A percentile compares a stretch with the other conserved stretches of the same genome.
Conservation (phyloP, 2,797 vertebrate genomes). For the Australoheros facetus region DNA sequence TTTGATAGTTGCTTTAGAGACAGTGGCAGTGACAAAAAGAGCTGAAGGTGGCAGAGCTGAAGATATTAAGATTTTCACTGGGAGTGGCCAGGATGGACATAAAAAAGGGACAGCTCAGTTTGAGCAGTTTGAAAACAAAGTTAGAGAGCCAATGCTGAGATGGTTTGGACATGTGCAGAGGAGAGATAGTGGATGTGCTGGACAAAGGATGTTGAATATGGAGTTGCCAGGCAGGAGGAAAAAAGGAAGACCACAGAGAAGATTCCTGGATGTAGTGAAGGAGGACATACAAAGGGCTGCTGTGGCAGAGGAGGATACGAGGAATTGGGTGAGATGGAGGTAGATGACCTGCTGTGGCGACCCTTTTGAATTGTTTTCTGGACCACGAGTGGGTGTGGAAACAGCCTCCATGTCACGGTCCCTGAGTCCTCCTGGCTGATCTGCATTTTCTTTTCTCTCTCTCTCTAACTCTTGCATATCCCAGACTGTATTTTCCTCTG, state of each 20-base stretch:
- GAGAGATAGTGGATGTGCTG: no score
- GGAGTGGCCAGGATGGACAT: no score
- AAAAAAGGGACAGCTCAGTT: neutral
- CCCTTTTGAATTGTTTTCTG: fast-evolving
- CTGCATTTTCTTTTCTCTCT: no score
- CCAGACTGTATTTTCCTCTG: no score
- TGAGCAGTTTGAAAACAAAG: neutral
- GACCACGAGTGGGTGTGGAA: neutral
- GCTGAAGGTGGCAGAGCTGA: no score
- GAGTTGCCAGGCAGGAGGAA: neutral
- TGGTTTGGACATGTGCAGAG: neutral
- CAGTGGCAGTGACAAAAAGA: no score
- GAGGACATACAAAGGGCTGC: neutral
- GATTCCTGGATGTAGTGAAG: neutral
- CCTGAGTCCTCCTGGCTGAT: no score
- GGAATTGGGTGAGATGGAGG: neutral
- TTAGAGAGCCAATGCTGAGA: neutral
- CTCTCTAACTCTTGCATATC: no score
- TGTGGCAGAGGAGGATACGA: neutral
- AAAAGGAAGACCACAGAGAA: neutral
- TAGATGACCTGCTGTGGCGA: neutral
- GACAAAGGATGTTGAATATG: no score
- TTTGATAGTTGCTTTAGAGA: no score
- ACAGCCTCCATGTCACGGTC: neutral
- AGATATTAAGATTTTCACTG: no score